Base-by-base conservation (phyloP, 1,140 invertebrate genomes). In the Dendrolimus punctatus region DNA sequence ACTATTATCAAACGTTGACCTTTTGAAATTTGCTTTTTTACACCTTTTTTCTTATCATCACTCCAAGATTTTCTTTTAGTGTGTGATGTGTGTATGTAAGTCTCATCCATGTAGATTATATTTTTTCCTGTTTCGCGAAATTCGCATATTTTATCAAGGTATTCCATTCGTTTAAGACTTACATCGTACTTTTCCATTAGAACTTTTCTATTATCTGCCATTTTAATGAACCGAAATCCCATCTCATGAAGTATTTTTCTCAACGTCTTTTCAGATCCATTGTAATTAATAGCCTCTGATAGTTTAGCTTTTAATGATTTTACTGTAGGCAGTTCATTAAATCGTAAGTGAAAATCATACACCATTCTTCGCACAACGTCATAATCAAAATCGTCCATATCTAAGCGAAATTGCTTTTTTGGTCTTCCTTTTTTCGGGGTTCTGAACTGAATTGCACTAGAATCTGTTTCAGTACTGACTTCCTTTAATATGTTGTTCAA, bases 181-280 rank as follows among this genome's bases (percentile, higher is more conserved):
- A 57, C 49, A 52, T 57, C 45, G 10, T 52, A 49, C 45, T 48
- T 52, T 57, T 57, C 49, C 45, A 57, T 52, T 8, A 57, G 36
- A 39, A 57, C 40, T 57, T 57, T 57, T 57, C 55, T n/a, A 38
- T 51, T 51, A 40, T 51, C 46, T 51, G 43, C 45, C 55, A 57
- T 57, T 57, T 57, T 57, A 57, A 46, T 57, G 40, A 57, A 57
- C 49, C 37, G 45, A 57, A 52, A 23, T 52, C 46, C 39, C 55
- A 52, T 58, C 5, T 53, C 55, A 45, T 57, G 44, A 51, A 46
- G 43, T 51, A 51, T 41, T 51, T 51, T 57, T 51, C 55, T 47
- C 55, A 57, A 47, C 43, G 49, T 57, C 45, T 57, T 57, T 51
- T 51, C 55, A 41, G 55, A 57, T 37, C 46, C 56, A 53, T 58